Evolutionary conservation across 2,888 invertebrate genomes (phyloP), one percentile per base, ranked within the genome.

Genomic region (Microdon myrmicae): DNA sequence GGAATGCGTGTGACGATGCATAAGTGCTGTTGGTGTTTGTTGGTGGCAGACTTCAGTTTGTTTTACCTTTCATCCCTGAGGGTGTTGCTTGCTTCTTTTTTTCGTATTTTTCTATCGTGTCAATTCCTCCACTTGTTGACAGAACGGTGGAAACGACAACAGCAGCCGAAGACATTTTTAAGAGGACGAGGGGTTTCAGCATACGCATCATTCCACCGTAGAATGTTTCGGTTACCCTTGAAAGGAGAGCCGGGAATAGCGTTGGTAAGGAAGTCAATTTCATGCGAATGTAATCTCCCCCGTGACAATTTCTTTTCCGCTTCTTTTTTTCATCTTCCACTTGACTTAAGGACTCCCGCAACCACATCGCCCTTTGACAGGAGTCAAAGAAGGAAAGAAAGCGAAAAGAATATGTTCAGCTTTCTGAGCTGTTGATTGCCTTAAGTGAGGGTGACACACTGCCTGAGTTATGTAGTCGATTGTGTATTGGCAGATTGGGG

Each of bases 251-350:
- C 16, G 9, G 38, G 20, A 44, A 12, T 34, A 41, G 9, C 19
- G 26, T 25, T 16, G 20, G 45, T 20, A 16, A 58, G 64, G 64
- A 64, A 64, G 64, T 47, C 64, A 64, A 64, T 64, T 64, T 58
- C 64, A 64, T 64, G 64, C 64, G 58, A 64, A 64, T 58, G 53
- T 64, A 64, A 64, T 58, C 64, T 58, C 58, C 64, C 61, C 64
- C 47, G 19, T 35, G 51, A 58, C 41, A 29, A 26, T n/a, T 47
- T 39, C 37, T 19, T 28, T 43, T 41, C 13, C 23, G 32, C 38
- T 13, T 58, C 32, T 64, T 64, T 58, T 64, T 64, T 51, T 58
- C 51, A 64, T 64, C 64, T 64, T 64, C 64, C 64, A 64, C 64
- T 64, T 64, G 64, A 64, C 58, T 64, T 64, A 58, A 41, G 39